A percentile compares a stretch with the other conserved stretches of the same genome.
These are phyloP conservation scores for Cacatua alba DNA, from an alignment of 2,113 vertebrate species.

Conservation along the genomic window DNA sequence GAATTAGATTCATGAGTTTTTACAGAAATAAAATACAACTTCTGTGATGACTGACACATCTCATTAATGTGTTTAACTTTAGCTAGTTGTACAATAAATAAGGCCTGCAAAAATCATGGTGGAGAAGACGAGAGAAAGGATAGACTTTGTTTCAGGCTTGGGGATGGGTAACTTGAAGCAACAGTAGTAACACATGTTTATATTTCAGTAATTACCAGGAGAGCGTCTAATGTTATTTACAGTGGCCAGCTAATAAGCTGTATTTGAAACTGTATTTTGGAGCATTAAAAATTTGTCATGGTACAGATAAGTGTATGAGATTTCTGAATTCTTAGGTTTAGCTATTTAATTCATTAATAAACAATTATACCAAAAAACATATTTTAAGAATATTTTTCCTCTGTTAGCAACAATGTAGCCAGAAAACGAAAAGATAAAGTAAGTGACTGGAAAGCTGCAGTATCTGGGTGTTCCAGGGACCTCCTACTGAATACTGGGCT, in stretches of 20 bases:
- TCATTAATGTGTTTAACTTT: background rate
- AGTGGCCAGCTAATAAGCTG: background rate
- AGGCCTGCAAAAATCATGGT: background rate
- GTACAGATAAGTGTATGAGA: background rate
- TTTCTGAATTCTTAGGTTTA: background rate
- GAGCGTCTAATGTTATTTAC: background rate
- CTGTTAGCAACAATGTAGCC: background rate
- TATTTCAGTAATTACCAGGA: background rate
- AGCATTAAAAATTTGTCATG: background rate
- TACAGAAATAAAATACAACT: background rate
- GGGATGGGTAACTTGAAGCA: background rate
- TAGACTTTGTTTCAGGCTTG: background rate
- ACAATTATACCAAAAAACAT: background rate
- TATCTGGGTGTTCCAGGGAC: background rate
- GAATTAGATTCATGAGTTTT: background rate
- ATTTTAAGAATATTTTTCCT: background rate
- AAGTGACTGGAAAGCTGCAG: background rate
- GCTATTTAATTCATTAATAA: background rate
- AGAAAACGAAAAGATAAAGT: background rate
- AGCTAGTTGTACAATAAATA: background rate
- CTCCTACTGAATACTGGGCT: background rate
- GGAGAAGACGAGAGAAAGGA: background rate
- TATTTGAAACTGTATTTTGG: background rate
- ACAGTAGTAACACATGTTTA: background rate
- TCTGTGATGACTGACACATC: background rate